A percentile compares a stretch with the other conserved stretches of the same genome.
These are phyloP conservation scores for Hypselothyrea guttata DNA, from an alignment of 2,888 invertebrate genomes.

Conservation along the genomic window DNA sequence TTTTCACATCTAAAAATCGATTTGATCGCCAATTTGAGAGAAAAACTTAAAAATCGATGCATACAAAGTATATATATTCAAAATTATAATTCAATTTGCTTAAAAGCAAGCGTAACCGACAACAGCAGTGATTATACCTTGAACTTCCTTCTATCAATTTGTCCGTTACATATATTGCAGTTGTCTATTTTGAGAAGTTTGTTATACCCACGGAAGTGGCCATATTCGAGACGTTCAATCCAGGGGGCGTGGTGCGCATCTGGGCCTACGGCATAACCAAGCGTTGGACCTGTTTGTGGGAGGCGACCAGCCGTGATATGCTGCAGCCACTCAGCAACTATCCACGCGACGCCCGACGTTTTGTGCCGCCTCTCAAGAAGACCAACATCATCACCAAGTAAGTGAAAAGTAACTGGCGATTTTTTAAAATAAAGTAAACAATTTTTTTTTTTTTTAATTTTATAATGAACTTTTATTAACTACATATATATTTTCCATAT, in stretches of 20 bases:
- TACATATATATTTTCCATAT: too few species aligned
- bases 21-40: too few species aligned
- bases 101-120: too few species aligned
- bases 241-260: slow-evolving; percentile 91
- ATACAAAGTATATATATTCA: too few species aligned
- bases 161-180: slow-evolving; percentile 44
- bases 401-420: slow-evolving; percentile 19
- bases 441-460: too few species aligned
- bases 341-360: slow-evolving; percentile 87
- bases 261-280: slow-evolving; percentile 85
- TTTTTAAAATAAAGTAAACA: too few species aligned
- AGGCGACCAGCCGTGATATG: slow-evolving; percentile 82
- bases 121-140: too few species aligned
- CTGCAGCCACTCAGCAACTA: slow-evolving; percentile 26
- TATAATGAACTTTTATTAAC: too few species aligned
- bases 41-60: too few species aligned
- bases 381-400: slow-evolving; percentile 84
- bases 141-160: too few species aligned
- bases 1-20: too few species aligned
- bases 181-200: slow-evolving; percentile 81
- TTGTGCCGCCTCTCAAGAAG: slow-evolving; percentile 88
- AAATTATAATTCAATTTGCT: too few species aligned
- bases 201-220: slow-evolving; percentile 84
- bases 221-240: slow-evolving; percentile 93
- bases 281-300: slow-evolving; percentile 90